Percentiles rank a stretch among this genome's conserved stretches.
Evolutionary conservation across 2,888 invertebrate species (phyloP).

Genomic region (Arctia plantaginis): DNA sequence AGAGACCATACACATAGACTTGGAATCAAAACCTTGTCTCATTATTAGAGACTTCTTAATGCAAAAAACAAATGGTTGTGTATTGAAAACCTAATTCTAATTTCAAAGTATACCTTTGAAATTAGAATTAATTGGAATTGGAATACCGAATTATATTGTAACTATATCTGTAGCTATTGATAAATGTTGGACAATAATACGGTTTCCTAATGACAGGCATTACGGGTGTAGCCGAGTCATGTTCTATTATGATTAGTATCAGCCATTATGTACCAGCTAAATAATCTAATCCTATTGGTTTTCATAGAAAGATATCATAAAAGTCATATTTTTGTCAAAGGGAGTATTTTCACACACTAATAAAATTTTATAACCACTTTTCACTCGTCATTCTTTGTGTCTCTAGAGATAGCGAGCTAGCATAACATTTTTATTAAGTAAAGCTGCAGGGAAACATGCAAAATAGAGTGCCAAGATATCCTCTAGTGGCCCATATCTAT

Average conservation of each 20-base stretch:
- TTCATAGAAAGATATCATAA: conserved; percentile 50
- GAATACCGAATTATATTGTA: neutral
- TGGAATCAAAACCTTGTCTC: neutral
- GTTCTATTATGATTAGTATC: conserved; percentile 9
- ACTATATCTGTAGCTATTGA: neutral
- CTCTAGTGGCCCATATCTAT: conserved; percentile 21
- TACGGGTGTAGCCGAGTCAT: conserved; percentile 19
- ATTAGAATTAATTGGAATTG: too few species aligned
- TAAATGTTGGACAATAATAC: neutral
- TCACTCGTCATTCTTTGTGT: conserved; percentile 25
- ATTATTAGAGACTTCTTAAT: neutral
- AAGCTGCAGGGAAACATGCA: conserved; percentile 30
- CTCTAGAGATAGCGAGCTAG: conserved; percentile 20
- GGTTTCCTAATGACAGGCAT: conserved; percentile 1
- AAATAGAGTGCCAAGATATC: conserved; percentile 23
- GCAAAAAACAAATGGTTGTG: neutral
- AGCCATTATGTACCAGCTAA: conserved; percentile 35
- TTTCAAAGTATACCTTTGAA: too few species aligned
- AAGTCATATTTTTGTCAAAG: conserved; percentile 25
- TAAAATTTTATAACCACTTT: conserved; percentile 9
- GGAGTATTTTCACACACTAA: neutral
- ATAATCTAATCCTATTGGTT: conserved; percentile 50
- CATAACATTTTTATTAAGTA: conserved; percentile 20
- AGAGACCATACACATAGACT: too few species aligned
- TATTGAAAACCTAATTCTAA: neutral